A percentile compares a stretch with the other conserved stretches of the same genome.
Conservation (phyloP, 2,113 vertebrate species). For the zebrafish (Danio rerio) region DNA sequence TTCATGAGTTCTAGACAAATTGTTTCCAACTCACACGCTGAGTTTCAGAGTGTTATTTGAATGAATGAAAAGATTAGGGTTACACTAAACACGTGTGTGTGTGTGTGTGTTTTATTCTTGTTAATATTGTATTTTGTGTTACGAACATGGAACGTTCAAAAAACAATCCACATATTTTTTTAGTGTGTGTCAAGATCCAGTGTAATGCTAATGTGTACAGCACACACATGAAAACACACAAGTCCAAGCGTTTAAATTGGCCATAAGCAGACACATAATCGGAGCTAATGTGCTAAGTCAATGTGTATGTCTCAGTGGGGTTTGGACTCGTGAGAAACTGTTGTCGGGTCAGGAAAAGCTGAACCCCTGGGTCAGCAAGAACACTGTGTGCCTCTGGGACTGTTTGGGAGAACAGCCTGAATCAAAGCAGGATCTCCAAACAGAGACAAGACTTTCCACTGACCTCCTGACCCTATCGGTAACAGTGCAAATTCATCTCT, state of each 20-base stretch:
- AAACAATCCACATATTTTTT: too few species aligned
- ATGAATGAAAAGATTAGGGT: not conserved
- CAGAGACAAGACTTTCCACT: slow-evolving; percentile 72
- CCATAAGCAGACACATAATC: slow-evolving; percentile 53
- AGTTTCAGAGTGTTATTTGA: not conserved
- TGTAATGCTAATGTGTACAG: too few species aligned
- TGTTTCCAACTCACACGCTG: not conserved
- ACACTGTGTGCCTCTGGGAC: slow-evolving; percentile 37
- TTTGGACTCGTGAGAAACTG: slow-evolving; percentile 71
- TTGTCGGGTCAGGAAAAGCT: slow-evolving; percentile 46
- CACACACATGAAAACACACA: not conserved
- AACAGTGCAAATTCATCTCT: slow-evolving; percentile 5
- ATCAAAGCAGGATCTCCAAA: slow-evolving; percentile 54
- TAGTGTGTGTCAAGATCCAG: too few species aligned
- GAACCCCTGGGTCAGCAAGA: slow-evolving; percentile 43
- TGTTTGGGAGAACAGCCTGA: slow-evolving; percentile 52
- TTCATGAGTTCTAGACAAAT: slow-evolving; percentile 9
- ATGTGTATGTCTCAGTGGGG: slow-evolving; percentile 50
- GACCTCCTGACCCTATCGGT: slow-evolving; percentile 50
- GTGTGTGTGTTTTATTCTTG: not conserved
- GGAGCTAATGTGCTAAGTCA: slow-evolving; percentile 69
- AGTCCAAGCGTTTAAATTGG: not conserved
- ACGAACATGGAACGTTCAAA: not conserved
- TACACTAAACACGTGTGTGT: not conserved
- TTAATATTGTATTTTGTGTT: not conserved